Base-by-base conservation (phyloP, 2,888 invertebrate genomes). In the Callyntrura sp. region DNA sequence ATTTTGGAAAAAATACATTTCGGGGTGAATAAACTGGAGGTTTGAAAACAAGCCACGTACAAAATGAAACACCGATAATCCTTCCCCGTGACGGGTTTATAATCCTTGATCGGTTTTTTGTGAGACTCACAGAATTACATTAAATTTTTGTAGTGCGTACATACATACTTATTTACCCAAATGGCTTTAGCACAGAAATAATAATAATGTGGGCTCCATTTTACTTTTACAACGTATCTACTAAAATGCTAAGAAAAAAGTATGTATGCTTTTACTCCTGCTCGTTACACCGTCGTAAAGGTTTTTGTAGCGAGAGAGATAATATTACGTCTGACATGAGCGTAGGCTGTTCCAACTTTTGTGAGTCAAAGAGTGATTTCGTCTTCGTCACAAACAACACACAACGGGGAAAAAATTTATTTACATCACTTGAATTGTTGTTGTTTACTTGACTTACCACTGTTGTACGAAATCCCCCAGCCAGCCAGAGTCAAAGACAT, bases 401-500 rank as follows among this genome's bases (percentile, higher is more conserved):
- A n/a, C n/a, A n/a, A n/a, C n/a, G n/a, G n/a, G n/a, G n/a, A n/a
- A n/a, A n/a, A 23, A 73, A 73, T 48, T 70, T 79, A 55, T 57
- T 28, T 79, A 14, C 35, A n/a, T n/a, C n/a, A n/a, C n/a, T n/a
- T n/a, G n/a, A n/a, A n/a, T n/a, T n/a, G n/a, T 79, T 9, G 57
- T 60, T 45, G 23, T 79, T 78, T 73, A 28, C 91, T n/a, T n/a
- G n/a, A n/a, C n/a, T 93, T 90, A 93, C 93, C 93, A 93, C 65
- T 93, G 92, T 82, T 92, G 91, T 35, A 92, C 91, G 85, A 93
- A 92, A 83, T 92, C 92, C 28, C 92, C 91, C 45, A 93, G 81
- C 92, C 93, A 93, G 85, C 90, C 92, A 62, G 91, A 90, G 86
- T 92, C 93, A 89, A 89, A 89, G 85, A 93, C 85, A 51, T 90